These are phyloP conservation scores for Streptopelia turtur DNA, from an alignment of 2,797 vertebrate species.

Conservation along the genomic window DNA sequence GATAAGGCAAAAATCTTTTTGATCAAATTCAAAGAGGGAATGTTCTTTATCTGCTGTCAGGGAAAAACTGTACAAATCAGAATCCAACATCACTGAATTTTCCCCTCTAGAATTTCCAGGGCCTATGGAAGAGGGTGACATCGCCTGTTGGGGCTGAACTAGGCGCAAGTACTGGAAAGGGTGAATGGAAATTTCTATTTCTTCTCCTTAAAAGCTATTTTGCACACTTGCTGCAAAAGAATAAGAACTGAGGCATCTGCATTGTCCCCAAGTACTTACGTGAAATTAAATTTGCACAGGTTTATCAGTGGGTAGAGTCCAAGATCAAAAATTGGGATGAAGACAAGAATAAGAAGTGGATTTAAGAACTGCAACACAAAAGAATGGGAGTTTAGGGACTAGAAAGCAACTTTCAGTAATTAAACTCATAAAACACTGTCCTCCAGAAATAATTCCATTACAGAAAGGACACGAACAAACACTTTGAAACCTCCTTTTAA, in stretches of 20 bases:
- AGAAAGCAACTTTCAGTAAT: constrained; percentile 56
- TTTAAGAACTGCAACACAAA: constrained; percentile 89
- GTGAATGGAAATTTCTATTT: not conserved
- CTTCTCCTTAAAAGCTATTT: not conserved
- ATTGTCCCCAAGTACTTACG: constrained; percentile 82
- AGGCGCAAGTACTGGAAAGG: not conserved
- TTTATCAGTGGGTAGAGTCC: constrained; percentile 88
- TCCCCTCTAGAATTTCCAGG: not conserved
- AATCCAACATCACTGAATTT: not conserved
- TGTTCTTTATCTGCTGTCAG: not conserved
- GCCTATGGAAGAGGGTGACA: not conserved
- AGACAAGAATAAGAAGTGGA: constrained; percentile 91
- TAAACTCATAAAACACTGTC: constrained; percentile 56
- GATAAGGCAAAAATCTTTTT: not conserved
- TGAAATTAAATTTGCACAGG: constrained; percentile 88
- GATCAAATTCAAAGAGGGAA: not conserved
- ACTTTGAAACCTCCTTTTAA: constrained; percentile 31
- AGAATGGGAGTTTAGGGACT: constrained; percentile 56
- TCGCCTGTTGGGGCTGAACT: not conserved
- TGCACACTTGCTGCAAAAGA: not conserved
- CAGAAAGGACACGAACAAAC: constrained; percentile 32
- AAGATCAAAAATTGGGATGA: constrained; percentile 94
- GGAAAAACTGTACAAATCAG: not conserved
- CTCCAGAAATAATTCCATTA: constrained; percentile 54
- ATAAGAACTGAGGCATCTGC: not conserved